phyloP scores from a whole-genome alignment of 2,888 invertebrate species.

The Melieria crassipennis region DNA sequence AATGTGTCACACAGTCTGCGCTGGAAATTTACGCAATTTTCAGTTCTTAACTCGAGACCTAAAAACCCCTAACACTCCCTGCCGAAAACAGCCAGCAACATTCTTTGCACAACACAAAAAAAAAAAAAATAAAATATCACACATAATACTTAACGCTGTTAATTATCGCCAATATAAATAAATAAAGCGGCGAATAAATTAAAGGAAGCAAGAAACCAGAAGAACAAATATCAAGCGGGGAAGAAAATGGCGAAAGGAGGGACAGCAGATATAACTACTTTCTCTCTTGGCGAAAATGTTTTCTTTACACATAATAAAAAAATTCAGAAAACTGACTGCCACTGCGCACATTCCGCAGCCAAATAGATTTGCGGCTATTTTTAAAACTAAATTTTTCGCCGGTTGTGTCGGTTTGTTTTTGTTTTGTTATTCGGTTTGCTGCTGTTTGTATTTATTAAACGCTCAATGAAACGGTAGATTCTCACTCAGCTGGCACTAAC shows the following conservation, averaged over 20 bases:
- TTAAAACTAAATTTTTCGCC: neutral
- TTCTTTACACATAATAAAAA: constrained; percentile 10
- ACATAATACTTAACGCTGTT: neutral
- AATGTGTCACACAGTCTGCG: neutral
- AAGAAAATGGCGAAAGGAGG: neutral
- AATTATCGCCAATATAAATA: neutral
- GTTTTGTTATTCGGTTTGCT: neutral
- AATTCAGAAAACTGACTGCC: neutral
- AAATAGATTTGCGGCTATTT: neutral
- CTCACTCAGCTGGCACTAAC: neutral
- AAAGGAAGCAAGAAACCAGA: neutral
- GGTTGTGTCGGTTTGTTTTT: neutral
- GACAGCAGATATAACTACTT: neutral
- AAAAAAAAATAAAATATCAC: neutral
- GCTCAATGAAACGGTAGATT: constrained; percentile 14
- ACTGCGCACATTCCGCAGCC: neutral
- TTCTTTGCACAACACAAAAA: neutral
- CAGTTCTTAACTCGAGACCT: too few relatives aligned
- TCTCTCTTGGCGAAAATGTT: neutral
- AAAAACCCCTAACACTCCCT: neutral
- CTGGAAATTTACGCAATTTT: too few relatives aligned
- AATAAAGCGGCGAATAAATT: neutral
- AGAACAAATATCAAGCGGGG: neutral
- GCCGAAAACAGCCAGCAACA: neutral
- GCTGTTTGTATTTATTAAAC: constrained; percentile 14